Evolutionary conservation across 92 coral and sea anemone species (phyloP), one percentile per base, ranked within the genome.

Genomic region (Ricordea florida): DNA sequence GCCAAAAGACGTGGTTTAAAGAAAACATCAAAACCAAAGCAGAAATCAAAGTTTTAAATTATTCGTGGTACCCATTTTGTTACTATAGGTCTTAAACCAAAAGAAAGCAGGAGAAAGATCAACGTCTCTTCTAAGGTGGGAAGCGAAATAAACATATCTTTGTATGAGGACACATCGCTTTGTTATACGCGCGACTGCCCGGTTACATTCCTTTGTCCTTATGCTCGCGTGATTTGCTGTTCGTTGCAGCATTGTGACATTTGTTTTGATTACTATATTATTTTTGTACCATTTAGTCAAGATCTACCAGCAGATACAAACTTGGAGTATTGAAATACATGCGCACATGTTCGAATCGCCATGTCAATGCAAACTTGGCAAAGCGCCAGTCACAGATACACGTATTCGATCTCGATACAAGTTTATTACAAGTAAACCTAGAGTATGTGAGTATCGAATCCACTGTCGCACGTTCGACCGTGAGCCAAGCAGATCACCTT

Each of bases 1-100:
- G 66, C 76, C 76, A 58, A 58, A 13, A 52, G 76, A 69, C 63
- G 49, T 52, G 77, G 77, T 69, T 20, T 47, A 65, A 36, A 65
- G 27, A 21, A 43, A 66, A 21, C 51, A 44, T 9, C n/a, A 46
- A 22, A 66, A 66, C 17, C 74, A 66, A 25, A 46, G 51, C 44
- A 46, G 36, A 30, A 66, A 45, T 66, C 59, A 40, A 66, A 66
- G 59, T 45, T 45, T n/a, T n/a, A n/a, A 66, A 66, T 45, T 29
- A 45, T 45, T 66, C 74, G 10, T 66, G 52, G 34, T 51, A 11
- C 32, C 21, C 62, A 3, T 55, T 55, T 55, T 55, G 62, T 22
- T 40, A 55, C 62, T 55, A 55, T 55, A 55, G 62, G 3, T 55
- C 1, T 27, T 40, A n/a, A n/a, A n/a, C n/a, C n/a, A n/a, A n/a